Evolutionary conservation across 2,797 vertebrate genomes (phyloP).

Genomic region (Xenops minutus): DNA sequence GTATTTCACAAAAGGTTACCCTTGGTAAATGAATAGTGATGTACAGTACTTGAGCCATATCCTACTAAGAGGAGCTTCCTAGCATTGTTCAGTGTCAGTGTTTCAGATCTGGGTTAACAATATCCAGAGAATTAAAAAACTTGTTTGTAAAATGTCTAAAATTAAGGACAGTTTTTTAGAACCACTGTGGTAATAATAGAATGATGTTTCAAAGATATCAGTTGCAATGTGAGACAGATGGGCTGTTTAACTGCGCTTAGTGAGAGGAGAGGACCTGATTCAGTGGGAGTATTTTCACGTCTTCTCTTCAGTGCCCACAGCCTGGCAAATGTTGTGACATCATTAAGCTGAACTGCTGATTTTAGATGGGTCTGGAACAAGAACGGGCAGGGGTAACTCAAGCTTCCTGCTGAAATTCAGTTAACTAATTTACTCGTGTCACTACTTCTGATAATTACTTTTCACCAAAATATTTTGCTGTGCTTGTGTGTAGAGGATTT

Average conservation of each 20-base stretch:
- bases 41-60: neutral
- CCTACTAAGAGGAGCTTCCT: conserved; percentile 31
- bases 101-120: conserved; percentile 65
- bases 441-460: conserved; percentile 85
- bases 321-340: conserved; percentile 82
- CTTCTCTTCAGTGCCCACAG: conserved; percentile 77
- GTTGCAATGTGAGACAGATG: conserved; percentile 82
- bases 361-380: conserved; percentile 79
- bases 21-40: conserved; percentile 57
- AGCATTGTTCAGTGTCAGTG: conserved; percentile 9
- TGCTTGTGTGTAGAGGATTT: conserved; percentile 81
- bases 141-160: conserved; percentile 69
- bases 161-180: conserved; percentile 73
- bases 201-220: conserved; percentile 76
- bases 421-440: conserved; percentile 82
- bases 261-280: conserved; percentile 76
- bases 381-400: conserved; percentile 80
- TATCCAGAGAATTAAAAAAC: conserved; percentile 61
- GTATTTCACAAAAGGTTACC: conserved; percentile 70
- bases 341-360: conserved; percentile 78
- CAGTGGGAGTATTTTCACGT: conserved; percentile 72
- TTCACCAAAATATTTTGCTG: conserved; percentile 89
- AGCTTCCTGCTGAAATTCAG: conserved; percentile 78
- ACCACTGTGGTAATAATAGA: conserved; percentile 74
- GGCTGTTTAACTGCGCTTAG: conserved; percentile 80